A percentile compares a stretch with the other conserved stretches of the same genome.
phyloP scores from a whole-genome alignment of 2,113 vertebrate genomes.

The Cephalopholis sonnerati region DNA sequence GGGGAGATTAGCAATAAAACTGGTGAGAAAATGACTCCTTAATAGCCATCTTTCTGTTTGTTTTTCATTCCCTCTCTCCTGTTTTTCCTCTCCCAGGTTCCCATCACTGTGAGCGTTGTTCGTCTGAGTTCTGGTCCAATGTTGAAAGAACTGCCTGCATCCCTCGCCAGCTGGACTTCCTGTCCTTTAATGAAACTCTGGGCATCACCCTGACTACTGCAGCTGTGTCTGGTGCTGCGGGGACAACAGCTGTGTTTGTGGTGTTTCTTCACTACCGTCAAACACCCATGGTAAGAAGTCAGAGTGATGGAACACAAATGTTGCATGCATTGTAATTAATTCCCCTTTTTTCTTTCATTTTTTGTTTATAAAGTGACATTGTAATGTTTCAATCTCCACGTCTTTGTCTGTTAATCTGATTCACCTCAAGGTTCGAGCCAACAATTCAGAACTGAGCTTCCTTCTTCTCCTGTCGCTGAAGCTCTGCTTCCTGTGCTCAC shows the following conservation, averaged over 20 bases:
- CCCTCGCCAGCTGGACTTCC: constrained; percentile 79
- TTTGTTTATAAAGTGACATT: not conserved
- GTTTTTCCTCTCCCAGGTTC: constrained; percentile 66
- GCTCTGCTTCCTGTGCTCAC: constrained; percentile 84
- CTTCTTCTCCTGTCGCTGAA: constrained; percentile 81
- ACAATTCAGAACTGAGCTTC: constrained; percentile 86
- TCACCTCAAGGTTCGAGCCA: constrained; percentile 75
- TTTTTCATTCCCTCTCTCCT: not conserved
- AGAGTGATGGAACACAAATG: too few relatives aligned
- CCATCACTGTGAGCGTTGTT: constrained; percentile 74
- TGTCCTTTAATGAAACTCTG: constrained; percentile 80
- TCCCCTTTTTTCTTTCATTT: not conserved
- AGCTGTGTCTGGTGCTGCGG: constrained; percentile 72
- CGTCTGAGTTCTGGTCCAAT: constrained; percentile 83
- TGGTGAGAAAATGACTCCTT: constrained; percentile 54
- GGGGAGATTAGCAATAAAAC: constrained; percentile 83
- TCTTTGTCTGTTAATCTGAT: not conserved
- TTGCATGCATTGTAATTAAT: not conserved
- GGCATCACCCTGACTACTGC: constrained; percentile 79
- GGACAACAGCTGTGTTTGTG: constrained; percentile 78
- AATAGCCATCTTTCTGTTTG: not conserved
- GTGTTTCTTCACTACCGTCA: constrained; percentile 75
- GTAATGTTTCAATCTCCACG: not conserved
- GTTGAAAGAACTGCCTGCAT: constrained; percentile 72
- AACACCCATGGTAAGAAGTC: constrained; percentile 73